These are phyloP conservation scores for Pithys albifrons DNA, from an alignment of 2,113 vertebrate species.

Conservation along the genomic window DNA sequence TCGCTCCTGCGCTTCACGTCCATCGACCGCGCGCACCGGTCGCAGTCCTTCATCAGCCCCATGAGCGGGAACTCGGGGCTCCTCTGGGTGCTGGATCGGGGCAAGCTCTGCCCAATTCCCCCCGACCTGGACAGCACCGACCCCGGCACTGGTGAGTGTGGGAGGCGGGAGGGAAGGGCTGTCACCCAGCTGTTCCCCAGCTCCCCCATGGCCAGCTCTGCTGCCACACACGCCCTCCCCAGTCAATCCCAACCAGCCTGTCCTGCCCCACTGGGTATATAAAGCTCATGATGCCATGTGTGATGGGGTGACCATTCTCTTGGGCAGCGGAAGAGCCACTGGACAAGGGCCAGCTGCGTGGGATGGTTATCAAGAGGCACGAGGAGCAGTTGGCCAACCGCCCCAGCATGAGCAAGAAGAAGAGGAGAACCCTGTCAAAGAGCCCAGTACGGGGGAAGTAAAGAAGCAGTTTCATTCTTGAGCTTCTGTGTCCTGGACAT, in stretches of 20 bases:
- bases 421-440: rapidly evolving
- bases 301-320: not conserved
- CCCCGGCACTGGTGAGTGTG: slow-evolving; percentile 24
- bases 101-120: not conserved
- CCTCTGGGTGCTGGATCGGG: not conserved
- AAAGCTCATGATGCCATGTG: rapidly evolving
- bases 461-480: not conserved
- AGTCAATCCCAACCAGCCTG: not conserved
- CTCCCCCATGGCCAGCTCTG: rapidly evolving
- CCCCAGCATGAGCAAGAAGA: rapidly evolving
- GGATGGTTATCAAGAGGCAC: not conserved
- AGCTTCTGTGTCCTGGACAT: not conserved
- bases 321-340: slow-evolving; percentile 39
- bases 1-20: not conserved
- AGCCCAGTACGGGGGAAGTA: rapidly evolving
- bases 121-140: not conserved
- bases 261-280: rapidly evolving
- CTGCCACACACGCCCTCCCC: rapidly evolving
- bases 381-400: not conserved
- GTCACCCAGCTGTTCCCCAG: rapidly evolving
- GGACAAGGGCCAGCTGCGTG: not conserved
- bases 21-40: not conserved
- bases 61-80: not conserved
- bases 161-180: rapidly evolving
- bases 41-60: slow-evolving; percentile 23